A percentile compares a stretch with the other conserved stretches of the same genome.
Evolutionary conservation across 1,140 invertebrate genomes (phyloP).

Genomic region (Drosophila sulfurigaster): DNA sequence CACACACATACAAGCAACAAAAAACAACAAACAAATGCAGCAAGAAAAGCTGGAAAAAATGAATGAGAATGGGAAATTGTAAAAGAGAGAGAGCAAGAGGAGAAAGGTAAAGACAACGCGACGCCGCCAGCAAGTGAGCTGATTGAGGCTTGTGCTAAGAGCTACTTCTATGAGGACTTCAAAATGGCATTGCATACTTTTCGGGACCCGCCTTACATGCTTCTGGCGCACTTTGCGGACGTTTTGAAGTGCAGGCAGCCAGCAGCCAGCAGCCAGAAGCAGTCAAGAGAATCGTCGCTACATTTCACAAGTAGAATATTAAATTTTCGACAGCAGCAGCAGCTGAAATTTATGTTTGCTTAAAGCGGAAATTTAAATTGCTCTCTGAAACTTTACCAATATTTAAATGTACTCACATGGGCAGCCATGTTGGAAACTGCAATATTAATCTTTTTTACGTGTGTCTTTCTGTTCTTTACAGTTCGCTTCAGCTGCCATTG

Average conservation of each 20-base stretch:
- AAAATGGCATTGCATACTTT: constrained; percentile 62
- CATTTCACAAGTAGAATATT: constrained; percentile 30
- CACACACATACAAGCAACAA: constrained; percentile 8
- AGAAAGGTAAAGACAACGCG: constrained; percentile 23
- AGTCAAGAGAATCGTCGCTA: neutral
- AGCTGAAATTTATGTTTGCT: too few species aligned
- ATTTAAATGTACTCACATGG: neutral
- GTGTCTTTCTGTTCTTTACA: constrained; percentile 44
- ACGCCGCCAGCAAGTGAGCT: constrained; percentile 44
- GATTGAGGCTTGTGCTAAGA: constrained; percentile 39
- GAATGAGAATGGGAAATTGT: constrained; percentile 12
- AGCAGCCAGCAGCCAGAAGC: neutral
- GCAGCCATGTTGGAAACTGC: neutral
- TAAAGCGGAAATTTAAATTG: neutral
- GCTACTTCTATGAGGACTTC: constrained; percentile 50
- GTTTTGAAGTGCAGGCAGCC: constrained; percentile 23
- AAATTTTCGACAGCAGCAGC: constrained; percentile 4
- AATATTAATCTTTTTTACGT: constrained; percentile 25
- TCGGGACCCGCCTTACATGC: constrained; percentile 38
- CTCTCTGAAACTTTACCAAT: neutral
- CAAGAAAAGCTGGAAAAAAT: constrained; percentile 6
- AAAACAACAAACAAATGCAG: constrained; percentile 11
- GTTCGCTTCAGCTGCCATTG: constrained; percentile 51
- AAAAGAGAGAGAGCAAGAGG: neutral
- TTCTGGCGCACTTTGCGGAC: constrained; percentile 46